These are phyloP conservation scores for Poicephalus gulielmi DNA, from an alignment of 2,113 vertebrate species.

Conservation along the genomic window DNA sequence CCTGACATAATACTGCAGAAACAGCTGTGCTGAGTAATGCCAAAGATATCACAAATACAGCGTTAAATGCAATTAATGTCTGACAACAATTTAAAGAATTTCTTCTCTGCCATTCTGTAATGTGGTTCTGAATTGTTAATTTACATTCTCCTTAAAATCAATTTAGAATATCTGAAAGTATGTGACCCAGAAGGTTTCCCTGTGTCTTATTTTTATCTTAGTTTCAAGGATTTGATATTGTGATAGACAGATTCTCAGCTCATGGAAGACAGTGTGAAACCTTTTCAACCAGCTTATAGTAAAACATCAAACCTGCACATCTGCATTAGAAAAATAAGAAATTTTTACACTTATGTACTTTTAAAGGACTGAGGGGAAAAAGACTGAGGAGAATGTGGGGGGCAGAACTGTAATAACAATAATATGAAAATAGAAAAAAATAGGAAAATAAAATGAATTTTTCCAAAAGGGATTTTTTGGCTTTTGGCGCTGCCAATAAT, in stretches of 20 bases:
- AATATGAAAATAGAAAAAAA: background rate
- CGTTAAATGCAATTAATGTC: background rate
- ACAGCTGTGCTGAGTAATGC: background rate
- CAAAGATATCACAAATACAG: background rate
- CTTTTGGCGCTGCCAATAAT: slow-evolving; percentile 76
- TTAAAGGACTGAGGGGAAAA: background rate
- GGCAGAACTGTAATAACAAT: background rate
- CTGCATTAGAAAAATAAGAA: background rate
- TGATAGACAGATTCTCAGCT: background rate
- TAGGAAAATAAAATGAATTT: slow-evolving; percentile 16
- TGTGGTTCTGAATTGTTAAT: background rate
- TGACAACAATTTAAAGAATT: slow-evolving; percentile 1
- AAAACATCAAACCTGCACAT: slow-evolving; percentile 1
- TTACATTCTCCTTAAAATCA: background rate
- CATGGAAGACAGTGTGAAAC: background rate
- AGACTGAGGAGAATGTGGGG: background rate
- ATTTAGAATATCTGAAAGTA: background rate
- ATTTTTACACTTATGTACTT: slow-evolving; percentile 46
- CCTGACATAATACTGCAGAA: background rate
- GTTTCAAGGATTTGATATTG: slow-evolving; percentile 14
- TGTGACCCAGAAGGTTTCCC: background rate
- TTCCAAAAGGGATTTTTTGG: slow-evolving; percentile 66
- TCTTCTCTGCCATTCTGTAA: background rate
- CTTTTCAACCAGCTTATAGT: background rate
- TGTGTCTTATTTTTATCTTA: background rate